These are phyloP conservation scores for Bellardia pandia DNA, from an alignment of 2,888 invertebrate species.

Conservation along the genomic window DNA sequence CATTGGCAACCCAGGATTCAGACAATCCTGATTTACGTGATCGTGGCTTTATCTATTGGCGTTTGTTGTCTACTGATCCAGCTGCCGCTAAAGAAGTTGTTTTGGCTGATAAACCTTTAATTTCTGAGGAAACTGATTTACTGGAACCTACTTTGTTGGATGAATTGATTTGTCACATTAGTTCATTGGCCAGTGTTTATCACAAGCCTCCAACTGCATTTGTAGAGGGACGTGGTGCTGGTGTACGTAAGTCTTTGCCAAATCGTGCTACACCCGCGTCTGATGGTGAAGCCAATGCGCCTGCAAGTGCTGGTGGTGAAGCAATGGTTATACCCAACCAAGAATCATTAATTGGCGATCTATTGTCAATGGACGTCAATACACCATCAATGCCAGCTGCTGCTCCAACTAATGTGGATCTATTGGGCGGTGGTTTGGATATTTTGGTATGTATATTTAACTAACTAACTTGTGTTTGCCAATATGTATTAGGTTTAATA, in stretches of 20 bases:
- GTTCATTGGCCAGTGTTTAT: slow-evolving; percentile 98
- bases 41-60: slow-evolving; percentile 99
- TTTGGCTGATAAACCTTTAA: slow-evolving; percentile 98
- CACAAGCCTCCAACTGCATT: slow-evolving; percentile 99
- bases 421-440: slow-evolving; percentile 95
- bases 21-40: slow-evolving; percentile 99
- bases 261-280: slow-evolving; percentile 85
- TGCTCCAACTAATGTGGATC: slow-evolving; percentile 88
- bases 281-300: slow-evolving; percentile 77
- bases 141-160: slow-evolving; percentile 98
- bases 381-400: slow-evolving; percentile 87
- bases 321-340: slow-evolving; percentile 90
- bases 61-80: slow-evolving; percentile 98
- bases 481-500: too few relatives aligned
- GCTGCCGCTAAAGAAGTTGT: slow-evolving; percentile 99
- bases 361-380: slow-evolving; percentile 98
- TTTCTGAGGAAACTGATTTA: slow-evolving; percentile 99
- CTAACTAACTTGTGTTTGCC: too few relatives aligned
- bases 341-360: slow-evolving; percentile 98
- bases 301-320: slow-evolving; percentile 79
- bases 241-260: slow-evolving; percentile 92
- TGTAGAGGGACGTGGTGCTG: slow-evolving; percentile 94
- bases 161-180: slow-evolving; percentile 99
- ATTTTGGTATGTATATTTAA: slow-evolving; percentile 86
- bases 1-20: slow-evolving; percentile 94